Base-by-base conservation (phyloP, 2,888 invertebrate species). In the Sepioteuthis lessoniana region DNA sequence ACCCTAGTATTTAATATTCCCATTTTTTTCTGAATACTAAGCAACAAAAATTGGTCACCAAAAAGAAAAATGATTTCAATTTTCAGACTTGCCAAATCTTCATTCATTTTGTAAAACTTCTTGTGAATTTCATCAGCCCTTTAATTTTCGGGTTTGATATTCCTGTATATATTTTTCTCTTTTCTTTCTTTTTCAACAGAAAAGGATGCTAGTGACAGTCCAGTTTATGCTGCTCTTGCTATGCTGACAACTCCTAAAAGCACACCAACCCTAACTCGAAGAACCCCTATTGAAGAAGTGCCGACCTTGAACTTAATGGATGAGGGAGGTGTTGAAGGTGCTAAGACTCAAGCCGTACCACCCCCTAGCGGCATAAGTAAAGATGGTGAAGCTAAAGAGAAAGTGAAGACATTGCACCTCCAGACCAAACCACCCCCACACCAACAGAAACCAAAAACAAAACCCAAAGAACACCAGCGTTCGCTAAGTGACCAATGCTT, bases 401-500 rank as follows among this genome's bases (percentile, higher is more conserved):
- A 91, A 47, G 35, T 37, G 25, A 91, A 93, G 35, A 46, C 90
- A n/a, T 13, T 93, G 25, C 46, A n/a, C 37, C 46, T n/a, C 46
- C 46, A 35, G n/a, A 90, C 50, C 8, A 93, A 60, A 38, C 50
- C 92, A 25, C 55, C 93, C 28, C 31, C 38, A 37, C 37, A 46
- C 93, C 50, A 93, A 90, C 25, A 92, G 38, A 47, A 91, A 93
- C 21, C 0, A 94, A 95, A 90, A 92, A 90, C n/a, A n/a, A 91
- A 91, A 31, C 35, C 0, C 94, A 95, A 90, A 92, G 90, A 42
- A 46, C 91, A 91, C 19, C 91, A 92, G 8, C 95, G 95, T 35
- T 96, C 96, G 10, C 94, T 97, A 60, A 97, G 97, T 94, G 97
- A 97, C 95, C 96, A 96, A 55, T 97, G 96, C 94, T 97, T 97